Conservation (phyloP, 2,113 vertebrate genomes). For the Varanus salvator region DNA sequence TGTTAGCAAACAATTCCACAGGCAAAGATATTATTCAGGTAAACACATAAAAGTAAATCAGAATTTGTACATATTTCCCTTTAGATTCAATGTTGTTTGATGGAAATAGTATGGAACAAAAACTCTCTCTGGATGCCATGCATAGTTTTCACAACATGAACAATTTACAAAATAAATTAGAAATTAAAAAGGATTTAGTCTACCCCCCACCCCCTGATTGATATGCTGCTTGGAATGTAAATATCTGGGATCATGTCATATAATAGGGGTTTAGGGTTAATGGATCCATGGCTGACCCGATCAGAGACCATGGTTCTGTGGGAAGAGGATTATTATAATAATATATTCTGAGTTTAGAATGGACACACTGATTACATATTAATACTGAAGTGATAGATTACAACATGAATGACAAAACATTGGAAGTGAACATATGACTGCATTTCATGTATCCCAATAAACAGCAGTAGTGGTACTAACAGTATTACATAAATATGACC, state of each 20-base stretch:
- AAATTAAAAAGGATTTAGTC: neutral
- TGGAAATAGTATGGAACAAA: neutral
- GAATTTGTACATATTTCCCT: neutral
- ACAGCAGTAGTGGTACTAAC: neutral
- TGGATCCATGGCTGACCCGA: neutral
- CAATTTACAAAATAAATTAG: neutral
- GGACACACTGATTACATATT: neutral
- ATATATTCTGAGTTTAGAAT: neutral
- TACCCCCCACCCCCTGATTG: neutral
- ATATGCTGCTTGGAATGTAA: neutral
- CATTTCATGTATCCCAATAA: neutral
- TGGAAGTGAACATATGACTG: neutral
- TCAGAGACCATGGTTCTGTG: neutral
- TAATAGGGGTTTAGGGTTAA: neutral
- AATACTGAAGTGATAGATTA: neutral
- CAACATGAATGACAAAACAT: neutral
- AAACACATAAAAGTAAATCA: neutral
- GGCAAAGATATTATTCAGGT: neutral
- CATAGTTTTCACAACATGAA: neutral
- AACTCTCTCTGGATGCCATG: constrained; percentile 8
- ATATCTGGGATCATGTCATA: neutral
- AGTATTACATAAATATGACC: neutral
- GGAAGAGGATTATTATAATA: neutral
- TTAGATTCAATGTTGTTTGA: neutral
- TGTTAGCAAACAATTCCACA: constrained; percentile 34